Base-by-base conservation (phyloP, 2,113 vertebrate genomes). In the Cebus imitator region DNA sequence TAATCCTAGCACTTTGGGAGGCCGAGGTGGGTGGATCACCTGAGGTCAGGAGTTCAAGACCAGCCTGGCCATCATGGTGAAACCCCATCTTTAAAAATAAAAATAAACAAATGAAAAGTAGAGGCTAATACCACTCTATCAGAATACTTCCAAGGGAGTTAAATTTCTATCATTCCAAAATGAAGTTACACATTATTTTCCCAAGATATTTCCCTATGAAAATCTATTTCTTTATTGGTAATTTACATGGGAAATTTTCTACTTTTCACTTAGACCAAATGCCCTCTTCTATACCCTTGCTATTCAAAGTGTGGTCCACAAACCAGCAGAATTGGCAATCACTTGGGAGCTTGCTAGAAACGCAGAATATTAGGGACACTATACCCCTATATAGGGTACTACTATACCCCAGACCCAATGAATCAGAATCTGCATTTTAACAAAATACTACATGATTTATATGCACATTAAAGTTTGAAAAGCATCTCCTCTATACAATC, bases 161-260 rank as follows among this genome's bases (percentile, higher is more conserved):
- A 87, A 94, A 78, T 72, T 64, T 64, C 30, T 86, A 58, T 72
- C 79, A 82, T 23, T 88, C 35, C 68, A 90, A 97, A 92, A 90
- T 80, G 6, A 87, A 87, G 18, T 90, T 30, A 64, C 12, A 93
- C 35, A 90, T 85, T 95, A 43, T 87, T 94, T 91, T 87, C 23
- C 17, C 30, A 80, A 90, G 48, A 58, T 75, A 48, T 5, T 61
- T 92, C 18, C 17, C 11, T 80, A 86, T 52, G n/a, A 94, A 89
- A 96, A 80, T 52, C 27, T 83, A 75, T 86, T 78, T 52, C 16
- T 84, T 91, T 61, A 55, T 58, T 86, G 58, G 40, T 70, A 73
- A 95, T 88, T 91, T 92, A 80, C 5, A n/a, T 50, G 45, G 17
- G 20, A 90, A 93, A 66, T 10, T n/a, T 90, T 84, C 57, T 40